Evolutionary conservation across 2,797 vertebrate genomes (phyloP), one percentile per base, ranked within the genome.

Genomic region (Chaetodon trifasciatus): DNA sequence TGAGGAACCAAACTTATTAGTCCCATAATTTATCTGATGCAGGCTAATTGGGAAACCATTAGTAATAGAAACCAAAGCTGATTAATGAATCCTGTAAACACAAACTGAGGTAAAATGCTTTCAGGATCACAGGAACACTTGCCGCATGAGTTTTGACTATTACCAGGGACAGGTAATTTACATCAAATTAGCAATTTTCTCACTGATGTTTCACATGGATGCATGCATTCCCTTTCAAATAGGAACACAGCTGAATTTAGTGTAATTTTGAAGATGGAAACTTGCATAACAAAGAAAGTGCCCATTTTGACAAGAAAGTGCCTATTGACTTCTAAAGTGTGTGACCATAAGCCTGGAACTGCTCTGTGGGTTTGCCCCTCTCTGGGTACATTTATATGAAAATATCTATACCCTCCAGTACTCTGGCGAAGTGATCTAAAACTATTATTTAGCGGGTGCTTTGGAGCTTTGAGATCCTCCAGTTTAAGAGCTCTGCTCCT

Each of bases 391-490:
- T 92, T 91, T 75, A 56, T 78, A 74, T 85, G 67, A 84, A 84
- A 79, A 86, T 79, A 44, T 74, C 77, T 84, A 44, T 55, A 46
- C 65, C 82, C 79, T 72, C 40, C 76, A 78, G 72, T n/a, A 8
- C 70, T 85, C 77, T 83, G 83, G 80, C 10, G 17, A 85, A 44
- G 82, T 55, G 65, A 81, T 86, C 78, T 87, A 79, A 90, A 83
- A 76, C 75, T 78, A 74, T 85, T 78, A 81, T 88, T 88, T 82
- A 91, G 88, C 89, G 88, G 90, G 88, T 89, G 88, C 83, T 83
- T 67, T 78, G 79, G 63, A 86, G 82, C 82, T 68, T 58, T 69
- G 76, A 89, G 81, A 86, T 84, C 40, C 85, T 89, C 70, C 76
- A 76, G 56, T 84, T 78, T 81, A 89, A 85, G 79, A 86, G 80